Evolutionary conservation across 2,888 invertebrate genomes (phyloP), one percentile per base, ranked within the genome.

Genomic region (Euclidia mi): DNA sequence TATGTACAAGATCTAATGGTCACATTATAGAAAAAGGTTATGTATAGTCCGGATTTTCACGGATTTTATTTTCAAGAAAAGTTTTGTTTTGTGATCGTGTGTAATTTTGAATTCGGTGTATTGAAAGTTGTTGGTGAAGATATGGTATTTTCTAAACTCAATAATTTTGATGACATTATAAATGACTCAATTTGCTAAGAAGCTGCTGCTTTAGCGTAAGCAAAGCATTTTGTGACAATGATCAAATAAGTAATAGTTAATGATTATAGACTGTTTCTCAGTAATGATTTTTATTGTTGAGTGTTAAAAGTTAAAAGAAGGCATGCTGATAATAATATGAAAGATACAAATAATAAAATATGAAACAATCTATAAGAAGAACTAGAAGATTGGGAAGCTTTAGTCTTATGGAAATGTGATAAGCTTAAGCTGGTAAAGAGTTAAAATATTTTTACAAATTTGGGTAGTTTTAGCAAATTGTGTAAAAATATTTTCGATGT

Each of bases 161-260:
- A 53, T 46, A 9, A 69, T 66, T 65, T 71, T 64, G 60, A 70
- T 58, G 59, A 64, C 74, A 42, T 64, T 56, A 38, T 29, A 56
- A 57, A 76, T 80, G 80, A 71, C 45, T 64, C 67, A 70, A 64
- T 56, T 83, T 84, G 89, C 89, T 70, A 87, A 88, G 47, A 92
- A 92, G 92, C 92, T 79, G 85, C 88, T 83, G 90, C 91, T 83
- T 89, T 82, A 91, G 92, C 90, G 65, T 58, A 93, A 93, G 92
- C 92, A 80, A 89, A 92, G 90, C 81, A 76, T 76, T 70, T 65
- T 49, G 74, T 79, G 71, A 69, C 31, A 45, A 66, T 75, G 72
- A 61, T 51, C 31, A 48, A 52, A 49, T 47, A 56, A 42, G 35
- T 60, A 41, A 48, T 51, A 56, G 37, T 58, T 75, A 43, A 65